Evolutionary conservation across 2,888 invertebrate genomes (phyloP).

Genomic region (Eretmocerus hayati): DNA sequence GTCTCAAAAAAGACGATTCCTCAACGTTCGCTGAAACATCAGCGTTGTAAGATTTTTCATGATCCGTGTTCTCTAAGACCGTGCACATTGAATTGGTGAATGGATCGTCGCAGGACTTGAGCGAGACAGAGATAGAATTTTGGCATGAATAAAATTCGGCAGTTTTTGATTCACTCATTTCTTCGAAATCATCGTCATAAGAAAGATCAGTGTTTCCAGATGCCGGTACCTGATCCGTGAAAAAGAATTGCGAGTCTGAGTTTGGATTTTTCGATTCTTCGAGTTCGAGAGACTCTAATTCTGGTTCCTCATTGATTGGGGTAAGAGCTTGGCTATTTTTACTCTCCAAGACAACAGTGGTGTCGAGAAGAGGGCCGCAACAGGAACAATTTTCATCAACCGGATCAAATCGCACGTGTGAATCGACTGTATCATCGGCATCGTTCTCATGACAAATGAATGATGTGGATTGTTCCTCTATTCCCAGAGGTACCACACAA

Average conservation of each 20-base stretch:
- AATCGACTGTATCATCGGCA: not conserved
- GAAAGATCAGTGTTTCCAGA: slow-evolving; percentile 2
- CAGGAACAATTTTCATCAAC: slow-evolving; percentile 7
- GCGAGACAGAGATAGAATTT: slow-evolving; percentile 9
- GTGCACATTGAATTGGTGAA: slow-evolving; percentile 24
- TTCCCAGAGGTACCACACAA: not conserved
- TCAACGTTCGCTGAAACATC: slow-evolving; percentile 27
- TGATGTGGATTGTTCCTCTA: slow-evolving; percentile 8
- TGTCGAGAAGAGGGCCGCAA: not conserved
- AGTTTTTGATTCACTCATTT: slow-evolving; percentile 1
- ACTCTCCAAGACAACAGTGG: slow-evolving; percentile 1
- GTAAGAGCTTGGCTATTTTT: not conserved
- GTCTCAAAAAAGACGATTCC: not conserved
- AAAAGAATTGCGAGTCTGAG: not conserved
- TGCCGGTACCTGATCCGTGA: slow-evolving; percentile 5
- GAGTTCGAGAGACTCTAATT: slow-evolving; percentile 4
- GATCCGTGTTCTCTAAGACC: slow-evolving; percentile 21
- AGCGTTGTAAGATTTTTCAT: slow-evolving; percentile 23
- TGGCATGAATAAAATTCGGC: slow-evolving; percentile 15
- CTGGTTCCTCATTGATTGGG: slow-evolving; percentile 6
- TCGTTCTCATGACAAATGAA: not conserved
- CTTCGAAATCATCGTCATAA: slow-evolving; percentile 2
- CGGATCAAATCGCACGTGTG: slow-evolving; percentile 6
- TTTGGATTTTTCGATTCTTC: not conserved
- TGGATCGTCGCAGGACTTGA: slow-evolving; percentile 4